phyloP scores from a whole-genome alignment of 1,140 invertebrate species.

The Ostrea denselamellosa region DNA sequence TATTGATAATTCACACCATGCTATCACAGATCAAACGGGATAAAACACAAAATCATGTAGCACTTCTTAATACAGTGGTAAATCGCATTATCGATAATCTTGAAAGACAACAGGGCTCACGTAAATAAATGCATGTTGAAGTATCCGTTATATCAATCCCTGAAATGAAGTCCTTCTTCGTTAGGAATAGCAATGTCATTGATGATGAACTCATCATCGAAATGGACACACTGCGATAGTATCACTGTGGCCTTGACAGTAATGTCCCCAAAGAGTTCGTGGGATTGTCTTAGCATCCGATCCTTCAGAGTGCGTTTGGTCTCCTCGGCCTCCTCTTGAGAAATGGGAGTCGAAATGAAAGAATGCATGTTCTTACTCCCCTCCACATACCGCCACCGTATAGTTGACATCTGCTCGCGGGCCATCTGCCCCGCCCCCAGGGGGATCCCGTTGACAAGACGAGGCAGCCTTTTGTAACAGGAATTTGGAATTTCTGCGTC shows the following conservation, averaged over 20 bases:
- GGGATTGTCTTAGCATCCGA: slow-evolving; percentile 63
- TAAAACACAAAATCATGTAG: neutral
- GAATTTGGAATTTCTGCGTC: slow-evolving; percentile 64
- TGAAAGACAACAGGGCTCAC: slow-evolving; percentile 30
- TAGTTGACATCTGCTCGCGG: slow-evolving; percentile 58
- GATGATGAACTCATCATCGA: slow-evolving; percentile 69
- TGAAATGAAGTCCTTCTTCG: slow-evolving; percentile 70
- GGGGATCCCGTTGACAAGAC: slow-evolving; percentile 71
- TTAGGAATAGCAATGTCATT: slow-evolving; percentile 70
- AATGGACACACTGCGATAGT: slow-evolving; percentile 68
- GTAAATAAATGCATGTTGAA: slow-evolving; percentile 1
- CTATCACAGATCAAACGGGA: slow-evolving; percentile 23
- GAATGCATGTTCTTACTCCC: slow-evolving; percentile 61
- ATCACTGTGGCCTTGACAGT: slow-evolving; percentile 68
- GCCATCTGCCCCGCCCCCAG: slow-evolving; percentile 69
- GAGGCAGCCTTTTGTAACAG: slow-evolving; percentile 66
- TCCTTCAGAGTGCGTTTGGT: slow-evolving; percentile 63
- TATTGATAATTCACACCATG: slow-evolving; percentile 24
- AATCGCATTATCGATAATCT: slow-evolving; percentile 29
- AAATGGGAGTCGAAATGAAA: slow-evolving; percentile 68
- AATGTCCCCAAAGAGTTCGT: slow-evolving; percentile 69
- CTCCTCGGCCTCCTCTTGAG: slow-evolving; percentile 68
- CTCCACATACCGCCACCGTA: slow-evolving; percentile 71
- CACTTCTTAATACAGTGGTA: neutral
- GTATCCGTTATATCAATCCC: slow-evolving; percentile 60